A percentile compares a stretch with the other conserved stretches of the same genome.
phyloP scores from a whole-genome alignment of 2,113 vertebrate genomes.

The Eupsittula cactorum region DNA sequence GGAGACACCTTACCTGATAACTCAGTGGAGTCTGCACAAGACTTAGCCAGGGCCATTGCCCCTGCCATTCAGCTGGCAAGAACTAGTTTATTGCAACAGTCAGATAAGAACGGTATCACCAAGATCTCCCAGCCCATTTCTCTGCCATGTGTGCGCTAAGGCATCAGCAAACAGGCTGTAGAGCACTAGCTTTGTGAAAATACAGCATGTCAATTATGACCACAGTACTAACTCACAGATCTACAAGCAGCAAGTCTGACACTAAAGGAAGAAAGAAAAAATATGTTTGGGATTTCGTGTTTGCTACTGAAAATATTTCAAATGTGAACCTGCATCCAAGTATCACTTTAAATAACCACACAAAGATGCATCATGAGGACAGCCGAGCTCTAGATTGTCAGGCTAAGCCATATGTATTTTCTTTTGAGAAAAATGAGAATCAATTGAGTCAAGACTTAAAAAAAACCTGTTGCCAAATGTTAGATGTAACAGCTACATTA shows the following conservation, averaged over 20 bases:
- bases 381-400: neutral
- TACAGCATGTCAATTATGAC: neutral
- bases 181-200: neutral
- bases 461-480: neutral
- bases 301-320: neutral
- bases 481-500: neutral
- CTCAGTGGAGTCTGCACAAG: neutral
- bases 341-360: neutral
- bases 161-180: neutral
- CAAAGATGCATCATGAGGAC: neutral
- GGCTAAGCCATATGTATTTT: neutral
- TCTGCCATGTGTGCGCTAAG: neutral
- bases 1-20: neutral
- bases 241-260: neutral
- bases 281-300: neutral
- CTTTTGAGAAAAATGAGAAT: neutral
- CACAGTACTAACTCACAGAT: neutral
- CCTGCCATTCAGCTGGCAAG: neutral
- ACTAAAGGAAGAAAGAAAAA: neutral
- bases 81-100: neutral
- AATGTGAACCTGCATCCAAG: neutral
- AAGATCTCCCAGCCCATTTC: neutral
- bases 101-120: neutral
- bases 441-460: neutral
- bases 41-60: fast-evolving